These are phyloP conservation scores for Leptothorax acervorum DNA, from an alignment of 2,888 invertebrate species.

Conservation along the genomic window DNA sequence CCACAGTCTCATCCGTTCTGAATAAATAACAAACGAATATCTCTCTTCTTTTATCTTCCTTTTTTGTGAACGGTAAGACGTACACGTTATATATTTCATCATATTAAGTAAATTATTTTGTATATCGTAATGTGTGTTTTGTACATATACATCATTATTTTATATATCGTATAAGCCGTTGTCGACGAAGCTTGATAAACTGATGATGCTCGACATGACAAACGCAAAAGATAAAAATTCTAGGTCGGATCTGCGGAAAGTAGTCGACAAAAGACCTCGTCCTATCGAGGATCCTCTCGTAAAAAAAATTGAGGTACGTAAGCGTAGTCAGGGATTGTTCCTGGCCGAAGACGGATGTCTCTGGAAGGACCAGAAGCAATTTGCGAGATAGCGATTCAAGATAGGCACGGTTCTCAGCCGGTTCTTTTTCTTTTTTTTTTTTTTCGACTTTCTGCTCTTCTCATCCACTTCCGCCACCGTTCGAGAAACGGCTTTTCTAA, in stretches of 20 bases:
- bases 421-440: not conserved
- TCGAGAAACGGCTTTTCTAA: slow-evolving; percentile 67
- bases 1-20: not conserved
- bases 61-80: not conserved
- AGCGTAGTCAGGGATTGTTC: slow-evolving; percentile 62
- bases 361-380: slow-evolving; percentile 63
- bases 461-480: slow-evolving; percentile 24
- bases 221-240: slow-evolving; percentile 14
- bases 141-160: not conserved
- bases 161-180: not conserved
- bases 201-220: not conserved
- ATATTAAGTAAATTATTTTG: not conserved
- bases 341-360: slow-evolving; percentile 43
- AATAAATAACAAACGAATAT: not conserved
- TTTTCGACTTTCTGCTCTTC: slow-evolving; percentile 42
- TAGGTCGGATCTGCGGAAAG: not conserved
- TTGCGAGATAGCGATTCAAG: slow-evolving; percentile 56
- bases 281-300: not conserved
- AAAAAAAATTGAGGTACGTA: slow-evolving; percentile 50
- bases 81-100: not conserved
- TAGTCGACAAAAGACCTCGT: slow-evolving; percentile 5
- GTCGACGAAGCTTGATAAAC: not conserved
- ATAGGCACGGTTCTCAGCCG: slow-evolving; percentile 21
- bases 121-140: not conserved
- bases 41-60: not conserved